Conservation (phyloP, 2,797 vertebrate genomes). For the Allobates femoralis region DNA sequence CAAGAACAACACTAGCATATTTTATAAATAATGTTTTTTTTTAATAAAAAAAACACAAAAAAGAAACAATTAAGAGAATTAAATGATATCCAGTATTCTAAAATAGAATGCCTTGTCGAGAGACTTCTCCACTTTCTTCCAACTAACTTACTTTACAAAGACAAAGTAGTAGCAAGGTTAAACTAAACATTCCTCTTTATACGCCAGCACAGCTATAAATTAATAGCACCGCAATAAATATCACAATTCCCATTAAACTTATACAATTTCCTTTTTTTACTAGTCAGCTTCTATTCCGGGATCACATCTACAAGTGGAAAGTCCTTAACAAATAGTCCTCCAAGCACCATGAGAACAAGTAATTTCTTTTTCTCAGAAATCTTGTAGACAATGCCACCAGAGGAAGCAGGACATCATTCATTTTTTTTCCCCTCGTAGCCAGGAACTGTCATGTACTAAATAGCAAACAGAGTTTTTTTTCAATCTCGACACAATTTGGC, state of each 20-base stretch:
- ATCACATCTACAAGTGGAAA: constrained; percentile 41
- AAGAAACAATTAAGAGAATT: not conserved
- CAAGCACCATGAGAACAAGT: constrained; percentile 35
- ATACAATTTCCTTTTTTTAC: constrained; percentile 43
- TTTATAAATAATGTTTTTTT: too few relatives aligned
- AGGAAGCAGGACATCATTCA: constrained; percentile 50
- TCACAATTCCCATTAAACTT: constrained; percentile 47
- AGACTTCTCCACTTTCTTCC: not conserved
- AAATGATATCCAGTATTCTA: not conserved
- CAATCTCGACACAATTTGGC: constrained; percentile 68
- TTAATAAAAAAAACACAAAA: too few relatives aligned
- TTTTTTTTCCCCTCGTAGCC: constrained; percentile 55
- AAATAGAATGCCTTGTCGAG: not conserved
- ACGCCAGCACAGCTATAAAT: constrained; percentile 36
- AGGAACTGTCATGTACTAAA: constrained; percentile 65
- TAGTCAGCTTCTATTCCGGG: constrained; percentile 34
- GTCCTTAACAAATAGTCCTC: constrained; percentile 29
- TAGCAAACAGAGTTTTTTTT: constrained; percentile 60
- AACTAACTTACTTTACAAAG: constrained; percentile 29
- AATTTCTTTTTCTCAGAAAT: constrained; percentile 47
- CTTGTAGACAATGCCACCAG: constrained; percentile 51
- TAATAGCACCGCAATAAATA: constrained; percentile 49
- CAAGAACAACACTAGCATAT: not conserved
- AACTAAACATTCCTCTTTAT: constrained; percentile 36
- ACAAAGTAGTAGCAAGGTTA: constrained; percentile 31